Evolutionary conservation across 92 coral and sea anemone species (phyloP), one percentile per base, ranked within the genome.

Genomic region (Parazoanthus darwini): DNA sequence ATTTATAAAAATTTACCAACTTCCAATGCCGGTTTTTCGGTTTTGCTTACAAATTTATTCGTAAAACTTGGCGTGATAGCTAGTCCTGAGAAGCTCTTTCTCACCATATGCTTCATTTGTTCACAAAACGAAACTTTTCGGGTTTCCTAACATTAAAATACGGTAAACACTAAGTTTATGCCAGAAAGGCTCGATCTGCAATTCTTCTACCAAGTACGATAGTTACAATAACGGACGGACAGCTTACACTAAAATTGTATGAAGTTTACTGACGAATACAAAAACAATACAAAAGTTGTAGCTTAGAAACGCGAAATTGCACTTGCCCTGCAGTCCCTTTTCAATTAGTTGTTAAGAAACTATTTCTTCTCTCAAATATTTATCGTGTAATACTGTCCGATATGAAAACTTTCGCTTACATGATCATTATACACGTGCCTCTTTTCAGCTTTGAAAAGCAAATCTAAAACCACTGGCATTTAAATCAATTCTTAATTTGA

Each of bases 331-430:
- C 67, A 22, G 7, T 5, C 66, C 23, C 58, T 5, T 51, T 6
- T 79, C 83, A 26, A 22, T 39, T 22, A 35, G 74, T 81, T 81
- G 85, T 38, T 39, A 81, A 63, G 85, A 35, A 36, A 81, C 85
- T 7, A 25, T 35, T 81, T 63, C 18, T 81, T 63, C 85, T 81
- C 50, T 22, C 5, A 81, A 59, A 42, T 81, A 81, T 81, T 81
- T 81, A 59, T 63, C 50, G 74, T 8, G 8, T 23, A 59, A 81
- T n/a, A 56, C 6, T n/a, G 23, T 16, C 37, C 15, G 16, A 18
- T 54, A 29, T 15, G 13, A 35, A 81, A 59, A 36, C 44, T 81
- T 36, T 43, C n/a, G 65, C 43, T 15, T 7, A 13, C 51, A 8
- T 74, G 33, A 29, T 29, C 33, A 29, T 29, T 29, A 29, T 29